A percentile compares a stretch with the other conserved stretches of the same genome.
Evolutionary conservation across 2,888 invertebrate genomes (phyloP).

Genomic region (Thalpophila matura): DNA sequence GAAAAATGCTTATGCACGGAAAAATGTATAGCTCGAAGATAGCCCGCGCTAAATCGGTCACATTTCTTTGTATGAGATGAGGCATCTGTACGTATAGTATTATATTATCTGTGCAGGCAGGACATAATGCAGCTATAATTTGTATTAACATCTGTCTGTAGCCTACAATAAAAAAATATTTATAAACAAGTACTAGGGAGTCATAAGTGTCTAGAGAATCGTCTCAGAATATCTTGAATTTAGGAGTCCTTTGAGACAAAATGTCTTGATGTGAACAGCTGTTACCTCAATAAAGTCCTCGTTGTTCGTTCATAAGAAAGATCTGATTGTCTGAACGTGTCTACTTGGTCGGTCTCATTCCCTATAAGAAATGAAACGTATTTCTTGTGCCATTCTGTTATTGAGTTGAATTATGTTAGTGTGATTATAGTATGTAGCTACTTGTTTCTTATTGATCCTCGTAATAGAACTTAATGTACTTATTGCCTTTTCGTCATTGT

Average conservation of each 20-base stretch:
- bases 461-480: too few species aligned
- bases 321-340: constrained; percentile 44
- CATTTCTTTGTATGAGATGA: too few species aligned
- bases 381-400: constrained; percentile 18
- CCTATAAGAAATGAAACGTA: constrained; percentile 2
- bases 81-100: too few species aligned
- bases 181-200: background rate
- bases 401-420: constrained; percentile 1
- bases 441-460: too few species aligned
- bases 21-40: too few species aligned
- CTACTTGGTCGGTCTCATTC: constrained; percentile 1
- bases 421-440: background rate
- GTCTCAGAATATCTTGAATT: constrained; percentile 2
- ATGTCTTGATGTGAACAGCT: constrained; percentile 50
- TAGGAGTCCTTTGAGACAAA: constrained; percentile 11
- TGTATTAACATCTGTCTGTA: background rate
- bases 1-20: too few species aligned
- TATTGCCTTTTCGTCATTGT: too few species aligned
- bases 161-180: background rate
- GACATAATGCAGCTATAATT: too few species aligned
- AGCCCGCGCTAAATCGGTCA: too few species aligned
- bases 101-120: too few species aligned
- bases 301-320: constrained; percentile 48
- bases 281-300: constrained; percentile 48
- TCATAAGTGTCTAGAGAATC: constrained; percentile 22